These are phyloP conservation scores for Callyntrura guangdongensis DNA, from an alignment of 2,888 invertebrate species.

Conservation along the genomic window DNA sequence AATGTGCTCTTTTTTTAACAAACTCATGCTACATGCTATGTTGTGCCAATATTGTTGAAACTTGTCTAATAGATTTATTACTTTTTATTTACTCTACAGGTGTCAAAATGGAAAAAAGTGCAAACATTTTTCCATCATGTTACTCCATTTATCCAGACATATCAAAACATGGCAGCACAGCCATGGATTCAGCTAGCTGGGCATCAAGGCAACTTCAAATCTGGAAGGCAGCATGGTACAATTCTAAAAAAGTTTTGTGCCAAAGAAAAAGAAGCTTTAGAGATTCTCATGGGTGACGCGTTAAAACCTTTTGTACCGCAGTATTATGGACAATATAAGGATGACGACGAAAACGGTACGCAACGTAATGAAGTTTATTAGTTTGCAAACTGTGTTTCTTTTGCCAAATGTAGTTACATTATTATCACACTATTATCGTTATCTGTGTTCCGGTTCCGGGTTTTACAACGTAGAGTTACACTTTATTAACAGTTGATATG, in stretches of 20 bases:
- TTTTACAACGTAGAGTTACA: no score
- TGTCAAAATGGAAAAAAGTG: slow-evolving; percentile 97
- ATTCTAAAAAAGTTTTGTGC: slow-evolving; percentile 96
- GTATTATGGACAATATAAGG: slow-evolving; percentile 91
- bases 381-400: not conserved
- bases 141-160: slow-evolving; percentile 98
- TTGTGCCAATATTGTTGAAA: not conserved
- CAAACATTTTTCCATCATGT: slow-evolving; percentile 96
- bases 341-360: slow-evolving; percentile 85
- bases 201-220: slow-evolving; percentile 84
- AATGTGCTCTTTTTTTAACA: slow-evolving; percentile 55
- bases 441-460: no score
- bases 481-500: no score
- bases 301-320: slow-evolving; percentile 96
- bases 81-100: slow-evolving; percentile 88
- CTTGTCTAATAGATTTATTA: slow-evolving; percentile 6
- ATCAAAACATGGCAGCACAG: slow-evolving; percentile 95
- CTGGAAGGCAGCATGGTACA: slow-evolving; percentile 91
- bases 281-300: slow-evolving; percentile 94
- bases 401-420: no score
- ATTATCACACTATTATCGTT: no score
- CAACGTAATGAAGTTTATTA: slow-evolving; percentile 1
- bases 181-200: slow-evolving; percentile 95
- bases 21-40: no score
- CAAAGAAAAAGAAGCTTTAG: slow-evolving; percentile 96